Percentiles rank a stretch among this genome's conserved stretches.
These are phyloP conservation scores for Dipodomys ordii DNA, from an alignment of 2,113 vertebrate genomes.

Conservation along the genomic window DNA sequence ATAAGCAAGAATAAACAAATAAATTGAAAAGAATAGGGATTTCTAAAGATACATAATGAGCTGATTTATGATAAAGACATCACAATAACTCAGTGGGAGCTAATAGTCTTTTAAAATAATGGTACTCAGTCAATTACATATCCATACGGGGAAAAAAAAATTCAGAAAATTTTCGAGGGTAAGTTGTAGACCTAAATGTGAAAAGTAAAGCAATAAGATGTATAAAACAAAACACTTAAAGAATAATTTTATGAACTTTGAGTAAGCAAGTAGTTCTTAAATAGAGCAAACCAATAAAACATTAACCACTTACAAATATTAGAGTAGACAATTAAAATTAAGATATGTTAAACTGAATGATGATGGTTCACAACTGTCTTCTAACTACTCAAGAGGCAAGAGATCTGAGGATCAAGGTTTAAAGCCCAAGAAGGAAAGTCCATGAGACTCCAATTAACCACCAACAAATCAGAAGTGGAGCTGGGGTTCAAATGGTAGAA, in stretches of 20 bases:
- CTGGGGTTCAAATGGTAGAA: too few relatives aligned
- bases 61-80: not conserved
- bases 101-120: not conserved
- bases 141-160: not conserved
- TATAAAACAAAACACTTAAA: conserved; percentile 26
- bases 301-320: not conserved
- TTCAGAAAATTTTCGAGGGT: not conserved
- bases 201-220: not conserved
- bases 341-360: not conserved
- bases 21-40: not conserved
- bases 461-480: too few relatives aligned
- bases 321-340: not conserved
- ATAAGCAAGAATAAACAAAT: not conserved
- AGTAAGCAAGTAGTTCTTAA: not conserved
- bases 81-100: not conserved
- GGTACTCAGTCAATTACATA: not conserved
- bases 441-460: too few relatives aligned
- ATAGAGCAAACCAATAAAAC: not conserved
- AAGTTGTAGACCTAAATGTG: not conserved
- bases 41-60: not conserved
- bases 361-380: too few relatives aligned
- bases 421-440: too few relatives aligned
- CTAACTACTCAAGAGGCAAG: too few relatives aligned
- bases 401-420: too few relatives aligned
- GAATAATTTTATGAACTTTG: conserved; percentile 2